Percentiles rank a stretch among this genome's conserved stretches.
Evolutionary conservation across 2,113 vertebrate species (phyloP).

Genomic region (Aptenodytes patagonicus): DNA sequence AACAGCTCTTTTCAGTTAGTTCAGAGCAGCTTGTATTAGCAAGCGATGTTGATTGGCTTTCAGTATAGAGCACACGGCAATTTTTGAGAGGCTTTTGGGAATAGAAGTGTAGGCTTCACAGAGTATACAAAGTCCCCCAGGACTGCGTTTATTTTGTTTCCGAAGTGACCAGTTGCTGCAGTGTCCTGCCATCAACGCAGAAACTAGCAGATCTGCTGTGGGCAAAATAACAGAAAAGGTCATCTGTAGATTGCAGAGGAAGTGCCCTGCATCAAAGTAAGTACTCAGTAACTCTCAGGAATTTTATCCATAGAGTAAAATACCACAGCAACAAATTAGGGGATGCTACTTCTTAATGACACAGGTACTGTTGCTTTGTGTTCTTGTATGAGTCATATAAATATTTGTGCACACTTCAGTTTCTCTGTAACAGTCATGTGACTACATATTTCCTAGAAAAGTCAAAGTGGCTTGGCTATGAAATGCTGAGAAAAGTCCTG

Average conservation of each 20-base stretch:
- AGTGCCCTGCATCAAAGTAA: background rate
- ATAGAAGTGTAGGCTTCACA: background rate
- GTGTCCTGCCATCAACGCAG: background rate
- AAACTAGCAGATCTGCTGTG: background rate
- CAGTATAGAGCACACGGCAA: background rate
- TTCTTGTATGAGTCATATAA: background rate
- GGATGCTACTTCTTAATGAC: background rate
- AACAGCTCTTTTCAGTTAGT: background rate
- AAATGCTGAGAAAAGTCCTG: background rate
- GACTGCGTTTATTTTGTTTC: background rate
- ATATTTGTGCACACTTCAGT: background rate
- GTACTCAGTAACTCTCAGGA: background rate
- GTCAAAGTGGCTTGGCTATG: background rate
- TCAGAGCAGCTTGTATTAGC: background rate
- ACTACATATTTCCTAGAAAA: background rate
- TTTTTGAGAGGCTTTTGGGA: background rate
- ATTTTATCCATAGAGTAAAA: background rate
- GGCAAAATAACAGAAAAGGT: background rate
- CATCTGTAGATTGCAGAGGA: background rate
- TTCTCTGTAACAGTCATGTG: background rate
- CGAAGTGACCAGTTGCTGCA: background rate
- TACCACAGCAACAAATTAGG: background rate
- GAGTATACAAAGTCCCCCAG: background rate
- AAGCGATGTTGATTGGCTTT: background rate
- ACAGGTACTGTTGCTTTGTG: background rate